Percentiles rank a stretch among this genome's conserved stretches.
These are phyloP conservation scores for Dipodomys ordii DNA, from an alignment of 2,113 vertebrate genomes.

Conservation along the genomic window DNA sequence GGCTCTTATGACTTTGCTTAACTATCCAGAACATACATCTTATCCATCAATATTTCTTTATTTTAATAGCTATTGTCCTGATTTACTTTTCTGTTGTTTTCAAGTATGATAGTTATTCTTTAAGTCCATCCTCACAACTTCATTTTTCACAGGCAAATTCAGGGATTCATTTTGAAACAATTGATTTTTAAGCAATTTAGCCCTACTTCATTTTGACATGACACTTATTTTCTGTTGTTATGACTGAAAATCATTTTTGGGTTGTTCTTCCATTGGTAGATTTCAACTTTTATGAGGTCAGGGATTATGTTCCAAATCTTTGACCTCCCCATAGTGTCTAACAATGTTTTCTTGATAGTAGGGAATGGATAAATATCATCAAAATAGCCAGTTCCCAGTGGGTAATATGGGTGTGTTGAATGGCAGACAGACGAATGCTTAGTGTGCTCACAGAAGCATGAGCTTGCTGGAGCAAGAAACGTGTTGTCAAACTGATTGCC, in stretches of 20 bases:
- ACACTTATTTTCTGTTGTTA: neutral
- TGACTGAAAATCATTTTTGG: neutral
- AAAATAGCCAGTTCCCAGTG: neutral
- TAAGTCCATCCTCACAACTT: neutral
- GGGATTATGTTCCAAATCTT: neutral
- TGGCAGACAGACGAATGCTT: too few species aligned
- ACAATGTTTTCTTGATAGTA: neutral
- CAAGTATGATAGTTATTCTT: neutral
- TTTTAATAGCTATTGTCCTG: neutral
- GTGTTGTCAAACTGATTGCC: neutral
- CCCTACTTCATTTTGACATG: neutral
- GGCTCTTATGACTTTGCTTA: neutral
- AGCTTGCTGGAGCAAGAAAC: neutral
- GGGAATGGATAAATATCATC: neutral
- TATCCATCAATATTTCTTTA: neutral
- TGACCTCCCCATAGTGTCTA: neutral
- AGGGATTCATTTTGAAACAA: neutral
- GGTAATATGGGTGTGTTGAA: neutral
- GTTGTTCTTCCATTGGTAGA: neutral
- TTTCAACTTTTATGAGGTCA: neutral
- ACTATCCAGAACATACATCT: neutral
- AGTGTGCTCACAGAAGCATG: neutral
- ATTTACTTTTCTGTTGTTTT: neutral
- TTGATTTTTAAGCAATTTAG: neutral
- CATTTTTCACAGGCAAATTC: conserved; percentile 22